Evolutionary conservation across 1,140 invertebrate species (phyloP), one percentile per base, ranked within the genome.

Genomic region (Acromyrmex echinatior): DNA sequence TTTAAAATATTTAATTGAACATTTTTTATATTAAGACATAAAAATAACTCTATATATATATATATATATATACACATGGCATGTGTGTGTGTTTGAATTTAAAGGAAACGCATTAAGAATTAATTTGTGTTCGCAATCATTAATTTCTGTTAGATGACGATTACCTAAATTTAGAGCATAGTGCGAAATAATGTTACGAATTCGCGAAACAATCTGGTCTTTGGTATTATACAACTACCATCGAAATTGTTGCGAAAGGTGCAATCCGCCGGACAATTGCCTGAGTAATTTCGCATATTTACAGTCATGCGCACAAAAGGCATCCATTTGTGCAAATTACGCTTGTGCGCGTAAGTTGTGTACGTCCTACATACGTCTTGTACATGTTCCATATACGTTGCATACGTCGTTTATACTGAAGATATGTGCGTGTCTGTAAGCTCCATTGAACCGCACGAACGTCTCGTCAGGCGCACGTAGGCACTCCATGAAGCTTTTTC

Each of bases 301-400:
- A 88, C 87, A 65, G 73, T 56, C 21, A 18, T 51, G 39, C 39
- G 87, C 63, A 68, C 87, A 89, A 89, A 89, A 80, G 87, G 73
- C 74, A 25, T 21, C 58, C 81, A 88, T 89, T 89, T 89, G 87
- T 60, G 73, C 45, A 89, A 89, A 89, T 89, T 88, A 89, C 87
- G 60, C 87, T 63, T 58, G 31, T 66, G 39, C 86, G 65, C 45
- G 65, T 51, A 74, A 74, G 71, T 60, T 60, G 16, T 73, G 9
- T 35, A 49, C n/a, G 56, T 73, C 76, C 70, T 35, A 65, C 62
- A 60, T 65, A 62, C 62, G 70, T 58, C 35, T 39, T 81, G 45
- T 62, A 31, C 85, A 51, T 73, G 35, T 51, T 73, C n/a, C 14
- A 53, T n/a, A 77, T 28, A 39, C 21, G 31, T 7, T 28, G 7